Conservation (phyloP, 1,140 invertebrate species). For the Drosophila nigromelanica region DNA sequence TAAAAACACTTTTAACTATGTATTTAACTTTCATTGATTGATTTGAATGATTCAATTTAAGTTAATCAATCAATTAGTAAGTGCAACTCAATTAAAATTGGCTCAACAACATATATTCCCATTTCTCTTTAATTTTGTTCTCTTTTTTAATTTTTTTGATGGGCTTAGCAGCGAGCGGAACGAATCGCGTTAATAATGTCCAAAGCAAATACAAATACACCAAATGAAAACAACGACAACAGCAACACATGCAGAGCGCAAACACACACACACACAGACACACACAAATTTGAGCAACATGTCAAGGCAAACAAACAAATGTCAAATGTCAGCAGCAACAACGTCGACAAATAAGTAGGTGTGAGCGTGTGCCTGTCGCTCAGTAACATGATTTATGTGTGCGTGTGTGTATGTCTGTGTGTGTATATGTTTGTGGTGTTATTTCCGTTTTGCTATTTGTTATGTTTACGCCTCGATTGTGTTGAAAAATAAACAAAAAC, state of each 20-base stretch:
- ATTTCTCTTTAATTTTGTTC: not conserved
- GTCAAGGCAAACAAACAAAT: conserved; percentile 68
- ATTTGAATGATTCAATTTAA: not conserved
- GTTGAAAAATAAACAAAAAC: conserved; percentile 73
- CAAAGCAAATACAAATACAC: conserved; percentile 55
- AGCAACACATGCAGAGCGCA: conserved; percentile 10
- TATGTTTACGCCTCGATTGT: conserved; percentile 78
- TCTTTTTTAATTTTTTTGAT: conserved; percentile 43
- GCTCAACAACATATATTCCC: too few relatives aligned
- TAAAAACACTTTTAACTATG: too few relatives aligned
- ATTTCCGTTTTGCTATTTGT: conserved; percentile 63
- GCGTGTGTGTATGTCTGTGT: not conserved
- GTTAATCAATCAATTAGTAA: conserved; percentile 19
- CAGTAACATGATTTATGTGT: not conserved
- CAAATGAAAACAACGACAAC: conserved; percentile 23
- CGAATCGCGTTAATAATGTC: conserved; percentile 62
- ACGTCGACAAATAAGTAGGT: conserved; percentile 23
- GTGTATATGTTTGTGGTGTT: conserved; percentile 5
- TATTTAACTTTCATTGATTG: too few relatives aligned
- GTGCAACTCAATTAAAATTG: not conserved
- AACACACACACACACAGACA: conserved; percentile 27
- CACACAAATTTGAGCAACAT: conserved; percentile 59
- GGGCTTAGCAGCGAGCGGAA: conserved; percentile 19
- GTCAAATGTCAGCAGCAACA: conserved; percentile 46
- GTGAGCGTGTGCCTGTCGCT: conserved; percentile 12